Percentiles rank a stretch among this genome's conserved stretches.
These are phyloP conservation scores for Nannospalax galili DNA, from an alignment of 2,113 vertebrate genomes.

Conservation along the genomic window DNA sequence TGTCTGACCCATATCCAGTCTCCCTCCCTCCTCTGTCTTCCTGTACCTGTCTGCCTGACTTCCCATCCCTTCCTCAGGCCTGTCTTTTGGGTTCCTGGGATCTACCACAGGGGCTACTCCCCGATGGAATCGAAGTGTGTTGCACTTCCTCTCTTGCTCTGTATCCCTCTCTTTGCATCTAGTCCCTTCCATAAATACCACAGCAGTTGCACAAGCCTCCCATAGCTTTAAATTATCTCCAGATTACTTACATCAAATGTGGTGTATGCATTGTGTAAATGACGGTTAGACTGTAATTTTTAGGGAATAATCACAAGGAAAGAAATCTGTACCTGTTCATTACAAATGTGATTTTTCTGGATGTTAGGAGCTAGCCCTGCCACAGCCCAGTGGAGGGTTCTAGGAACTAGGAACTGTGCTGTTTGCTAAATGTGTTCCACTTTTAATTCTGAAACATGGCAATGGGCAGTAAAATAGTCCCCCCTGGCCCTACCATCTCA, in stretches of 20 bases:
- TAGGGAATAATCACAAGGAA: neutral
- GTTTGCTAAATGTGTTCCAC: neutral
- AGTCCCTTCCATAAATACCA: neutral
- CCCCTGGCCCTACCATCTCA: neutral
- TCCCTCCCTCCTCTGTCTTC: neutral
- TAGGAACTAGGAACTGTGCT: neutral
- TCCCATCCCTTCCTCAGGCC: neutral
- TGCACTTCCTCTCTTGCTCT: neutral
- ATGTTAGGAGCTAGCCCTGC: rapidly evolving
- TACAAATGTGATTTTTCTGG: no score
- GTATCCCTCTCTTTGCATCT: neutral
- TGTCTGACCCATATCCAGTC: neutral
- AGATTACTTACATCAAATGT: neutral
- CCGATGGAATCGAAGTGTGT: neutral
- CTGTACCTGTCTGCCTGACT: rapidly evolving
- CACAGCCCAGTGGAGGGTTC: neutral
- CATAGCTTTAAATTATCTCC: neutral
- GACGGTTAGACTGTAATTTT: neutral
- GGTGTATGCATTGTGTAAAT: neutral
- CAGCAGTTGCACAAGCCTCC: neutral
- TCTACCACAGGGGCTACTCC: neutral
- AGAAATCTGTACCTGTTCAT: neutral
- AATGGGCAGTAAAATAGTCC: neutral
- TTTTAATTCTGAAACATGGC: constrained; percentile 41
- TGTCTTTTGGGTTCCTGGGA: neutral